Base-by-base conservation (phyloP, 2,888 invertebrate genomes). In the Aproaerema taeniolella region DNA sequence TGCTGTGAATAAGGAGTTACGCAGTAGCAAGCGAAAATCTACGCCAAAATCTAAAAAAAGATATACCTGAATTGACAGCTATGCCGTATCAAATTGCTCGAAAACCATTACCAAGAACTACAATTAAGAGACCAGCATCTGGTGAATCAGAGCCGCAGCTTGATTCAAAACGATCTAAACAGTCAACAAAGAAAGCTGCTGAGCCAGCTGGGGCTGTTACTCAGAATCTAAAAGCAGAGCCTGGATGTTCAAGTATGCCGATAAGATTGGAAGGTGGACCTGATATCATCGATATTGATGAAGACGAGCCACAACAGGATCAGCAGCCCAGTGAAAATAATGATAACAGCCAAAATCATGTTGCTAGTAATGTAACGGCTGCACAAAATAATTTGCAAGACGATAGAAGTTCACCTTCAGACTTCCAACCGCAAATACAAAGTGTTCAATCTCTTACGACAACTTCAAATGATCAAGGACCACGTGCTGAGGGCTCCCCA, bases 331-430 rank as follows among this genome's bases (percentile, higher is more conserved):
- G 16, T 32, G 32, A 32, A 17, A 16, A 32, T 32, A 2, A 32
- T 32, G 10, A 11, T 10, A 9, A 32, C 32, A 16, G 32, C 9
- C 11, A 32, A 32, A 32, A 32, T 16, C 15, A 12, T 11, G 16
- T 32, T 11, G 32, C 16, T 32, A 17, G 14, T 32, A 17, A 32
- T 32, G 10, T 32, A 17, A 9, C 32, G 10, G 32, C 17, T 8
- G 32, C 32, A 32, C 16, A 32, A 32, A 32, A 32, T 32, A 6
- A 32, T 32, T 32, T 17, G 32, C 32, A 32, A 32, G 32, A 9
- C 32, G 16, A 32, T 16, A 10, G 32, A 16, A 32, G 10, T 32
- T 32, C 32, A 32, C 10, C 10, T 12, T 32, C 32, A n/a, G 16
- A 32, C 32, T 32, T 16, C 15, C 32, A 32, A 17, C 32, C 32